Evolutionary conservation across 2,888 invertebrate species (phyloP).

Genomic region (Carabus problematicus): DNA sequence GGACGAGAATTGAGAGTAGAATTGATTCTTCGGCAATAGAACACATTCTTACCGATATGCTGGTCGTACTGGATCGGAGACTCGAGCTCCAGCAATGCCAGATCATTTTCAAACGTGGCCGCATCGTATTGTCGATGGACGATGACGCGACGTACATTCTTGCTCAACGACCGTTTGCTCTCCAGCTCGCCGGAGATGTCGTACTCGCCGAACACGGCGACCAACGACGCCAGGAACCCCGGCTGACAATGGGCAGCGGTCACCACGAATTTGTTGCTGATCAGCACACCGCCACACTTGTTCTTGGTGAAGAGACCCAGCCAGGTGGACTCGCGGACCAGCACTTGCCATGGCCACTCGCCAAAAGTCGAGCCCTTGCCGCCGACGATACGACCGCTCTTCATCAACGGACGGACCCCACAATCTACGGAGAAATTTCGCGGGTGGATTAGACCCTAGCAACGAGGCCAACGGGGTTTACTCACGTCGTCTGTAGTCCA

Average conservation of each 20-base stretch:
- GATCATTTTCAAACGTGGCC: constrained; percentile 90
- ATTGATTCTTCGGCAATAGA: too few species aligned
- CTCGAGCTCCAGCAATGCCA: constrained; percentile 86
- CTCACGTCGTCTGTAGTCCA: constrained; percentile 59
- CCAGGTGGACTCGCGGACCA: constrained; percentile 92
- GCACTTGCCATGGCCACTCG: constrained; percentile 92
- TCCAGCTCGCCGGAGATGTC: constrained; percentile 88
- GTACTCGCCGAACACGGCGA: constrained; percentile 90
- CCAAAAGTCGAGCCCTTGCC: constrained; percentile 88
- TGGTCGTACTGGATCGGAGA: constrained; percentile 82
- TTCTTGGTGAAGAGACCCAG: constrained; percentile 92
- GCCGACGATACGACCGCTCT: constrained; percentile 85
- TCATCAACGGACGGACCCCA: constrained; percentile 82
- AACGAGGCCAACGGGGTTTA: too few species aligned
- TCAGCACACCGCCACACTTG: constrained; percentile 94
- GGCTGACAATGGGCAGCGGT: constrained; percentile 96
- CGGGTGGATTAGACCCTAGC: too few species aligned
- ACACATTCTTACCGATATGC: constrained; percentile 79
- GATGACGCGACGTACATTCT: constrained; percentile 85
- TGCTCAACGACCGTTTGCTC: constrained; percentile 76
- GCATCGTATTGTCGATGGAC: constrained; percentile 90
- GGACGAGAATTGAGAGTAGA: too few species aligned
- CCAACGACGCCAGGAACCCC: constrained; percentile 87
- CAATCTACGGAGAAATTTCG: constrained; percentile 71
- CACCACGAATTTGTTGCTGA: constrained; percentile 84